Evolutionary conservation across 2,113 vertebrate species (phyloP).

Genomic region (Alosa alosa): DNA sequence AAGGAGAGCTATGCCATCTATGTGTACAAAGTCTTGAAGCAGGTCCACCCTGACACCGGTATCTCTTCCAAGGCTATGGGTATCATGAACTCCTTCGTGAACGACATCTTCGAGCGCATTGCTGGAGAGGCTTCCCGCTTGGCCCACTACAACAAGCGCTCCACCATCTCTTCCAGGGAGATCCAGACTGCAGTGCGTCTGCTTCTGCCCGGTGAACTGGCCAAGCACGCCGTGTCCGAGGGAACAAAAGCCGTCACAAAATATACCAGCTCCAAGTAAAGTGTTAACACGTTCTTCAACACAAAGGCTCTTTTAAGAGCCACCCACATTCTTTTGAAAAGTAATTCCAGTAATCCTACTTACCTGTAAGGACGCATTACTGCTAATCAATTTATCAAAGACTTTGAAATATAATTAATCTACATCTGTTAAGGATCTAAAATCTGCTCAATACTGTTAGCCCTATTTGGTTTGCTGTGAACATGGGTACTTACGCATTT

Average conservation of each 20-base stretch:
- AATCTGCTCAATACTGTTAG: too few relatives aligned
- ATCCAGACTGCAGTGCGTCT: conserved; percentile 31
- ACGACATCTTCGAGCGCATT: conserved; percentile 34
- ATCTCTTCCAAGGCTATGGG: conserved; percentile 64
- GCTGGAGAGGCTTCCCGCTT: conserved; percentile 32
- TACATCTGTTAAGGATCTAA: too few relatives aligned
- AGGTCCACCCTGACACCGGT: conserved; percentile 71
- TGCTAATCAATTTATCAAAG: too few relatives aligned
- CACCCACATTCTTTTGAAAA: too few relatives aligned
- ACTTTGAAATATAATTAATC: too few relatives aligned
- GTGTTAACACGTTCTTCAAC: too few relatives aligned
- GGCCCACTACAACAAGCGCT: conserved; percentile 42
- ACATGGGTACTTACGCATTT: too few relatives aligned
- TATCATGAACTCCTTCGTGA: conserved; percentile 34
- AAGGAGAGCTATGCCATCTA: conserved; percentile 71
- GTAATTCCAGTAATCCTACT: too few relatives aligned
- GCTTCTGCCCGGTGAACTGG: not conserved
- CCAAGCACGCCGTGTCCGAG: not conserved
- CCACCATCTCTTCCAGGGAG: conserved; percentile 39
- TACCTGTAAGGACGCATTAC: too few relatives aligned
- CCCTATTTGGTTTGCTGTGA: too few relatives aligned
- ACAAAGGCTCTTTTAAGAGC: too few relatives aligned
- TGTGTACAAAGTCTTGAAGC: conserved; percentile 72
- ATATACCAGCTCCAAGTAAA: not conserved
- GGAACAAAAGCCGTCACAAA: conserved; percentile 5